Conservation (phyloP, 2,113 vertebrate species). For the Reinhardtius hippoglossoides region DNA sequence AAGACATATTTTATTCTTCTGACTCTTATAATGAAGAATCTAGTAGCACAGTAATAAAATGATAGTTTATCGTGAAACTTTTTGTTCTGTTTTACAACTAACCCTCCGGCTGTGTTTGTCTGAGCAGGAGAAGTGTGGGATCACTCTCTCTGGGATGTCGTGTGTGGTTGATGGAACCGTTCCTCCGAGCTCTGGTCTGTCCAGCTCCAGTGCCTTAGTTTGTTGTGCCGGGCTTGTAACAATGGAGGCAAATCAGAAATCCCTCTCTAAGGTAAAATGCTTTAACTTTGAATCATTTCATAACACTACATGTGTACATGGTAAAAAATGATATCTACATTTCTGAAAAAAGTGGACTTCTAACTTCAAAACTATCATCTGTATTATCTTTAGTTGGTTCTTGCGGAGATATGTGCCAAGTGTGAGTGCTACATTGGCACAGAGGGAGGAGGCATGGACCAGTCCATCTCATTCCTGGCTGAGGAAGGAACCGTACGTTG, state of each 20-base stretch:
- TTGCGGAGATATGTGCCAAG: conserved; percentile 94
- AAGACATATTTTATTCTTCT: conserved; percentile 10
- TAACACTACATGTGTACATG: background rate
- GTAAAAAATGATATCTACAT: background rate
- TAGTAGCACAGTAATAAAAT: background rate
- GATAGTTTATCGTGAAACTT: background rate
- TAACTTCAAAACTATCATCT: background rate
- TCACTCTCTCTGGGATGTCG: conserved; percentile 88
- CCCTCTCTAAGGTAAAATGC: conserved; percentile 89
- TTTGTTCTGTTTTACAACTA: background rate
- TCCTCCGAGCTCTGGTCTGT: conserved; percentile 93
- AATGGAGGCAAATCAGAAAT: conserved; percentile 88
- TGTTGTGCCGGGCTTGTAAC: conserved; percentile 94
- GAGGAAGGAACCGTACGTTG: conserved; percentile 91
- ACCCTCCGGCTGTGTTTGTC: conserved; percentile 23
- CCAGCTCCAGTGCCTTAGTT: conserved; percentile 95
- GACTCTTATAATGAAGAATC: too few relatives aligned
- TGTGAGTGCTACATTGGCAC: conserved; percentile 94
- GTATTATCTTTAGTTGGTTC: conserved; percentile 81
- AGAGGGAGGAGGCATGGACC: conserved; percentile 99
- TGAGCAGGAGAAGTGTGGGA: conserved; percentile 89
- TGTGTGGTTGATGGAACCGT: conserved; percentile 94
- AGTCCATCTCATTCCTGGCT: conserved; percentile 97
- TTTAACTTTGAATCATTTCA: background rate
- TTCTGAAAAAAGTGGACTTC: too few relatives aligned